Evolutionary conservation across 2,888 invertebrate species (phyloP).

Genomic region (Leptinotarsa peninsularis): DNA sequence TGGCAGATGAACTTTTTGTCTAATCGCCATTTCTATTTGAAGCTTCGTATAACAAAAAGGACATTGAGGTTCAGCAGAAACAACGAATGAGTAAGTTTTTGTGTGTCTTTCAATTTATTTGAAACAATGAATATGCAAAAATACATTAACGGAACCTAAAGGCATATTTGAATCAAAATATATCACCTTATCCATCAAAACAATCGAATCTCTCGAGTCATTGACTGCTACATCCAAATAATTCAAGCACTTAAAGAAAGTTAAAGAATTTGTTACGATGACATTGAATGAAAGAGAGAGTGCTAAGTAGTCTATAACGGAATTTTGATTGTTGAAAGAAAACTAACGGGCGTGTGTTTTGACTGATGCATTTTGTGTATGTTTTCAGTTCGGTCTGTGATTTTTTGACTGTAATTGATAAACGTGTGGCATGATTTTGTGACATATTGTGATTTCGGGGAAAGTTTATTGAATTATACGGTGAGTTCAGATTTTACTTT

Average conservation of each 20-base stretch:
- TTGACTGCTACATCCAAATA: conserved; percentile 22
- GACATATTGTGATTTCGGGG: conserved; percentile 11
- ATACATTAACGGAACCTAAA: too few species aligned
- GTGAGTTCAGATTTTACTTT: conserved; percentile 2
- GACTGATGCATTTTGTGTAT: neutral
- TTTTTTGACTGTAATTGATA: neutral
- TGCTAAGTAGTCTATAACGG: conserved; percentile 37
- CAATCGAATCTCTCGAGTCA: conserved; percentile 25
- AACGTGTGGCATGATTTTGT: neutral
- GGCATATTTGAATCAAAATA: too few species aligned
- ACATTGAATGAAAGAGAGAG: conserved; percentile 46
- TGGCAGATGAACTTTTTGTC: too few species aligned
- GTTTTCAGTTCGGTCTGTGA: conserved; percentile 13
- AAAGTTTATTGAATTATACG: neutral
- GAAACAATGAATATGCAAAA: too few species aligned
- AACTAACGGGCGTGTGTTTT: conserved; percentile 33
- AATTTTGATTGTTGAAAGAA: conserved; percentile 23
- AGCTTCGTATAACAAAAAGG: too few species aligned
- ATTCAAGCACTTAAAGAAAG: conserved; percentile 39
- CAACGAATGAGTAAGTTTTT: too few species aligned
- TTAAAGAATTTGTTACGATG: conserved; percentile 33
- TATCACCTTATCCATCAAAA: neutral
- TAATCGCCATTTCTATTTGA: too few species aligned
- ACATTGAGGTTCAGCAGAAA: too few species aligned
- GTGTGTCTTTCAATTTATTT: too few species aligned